Base-by-base conservation (phyloP, 2,888 invertebrate species). In the Chloromyia formosa region DNA sequence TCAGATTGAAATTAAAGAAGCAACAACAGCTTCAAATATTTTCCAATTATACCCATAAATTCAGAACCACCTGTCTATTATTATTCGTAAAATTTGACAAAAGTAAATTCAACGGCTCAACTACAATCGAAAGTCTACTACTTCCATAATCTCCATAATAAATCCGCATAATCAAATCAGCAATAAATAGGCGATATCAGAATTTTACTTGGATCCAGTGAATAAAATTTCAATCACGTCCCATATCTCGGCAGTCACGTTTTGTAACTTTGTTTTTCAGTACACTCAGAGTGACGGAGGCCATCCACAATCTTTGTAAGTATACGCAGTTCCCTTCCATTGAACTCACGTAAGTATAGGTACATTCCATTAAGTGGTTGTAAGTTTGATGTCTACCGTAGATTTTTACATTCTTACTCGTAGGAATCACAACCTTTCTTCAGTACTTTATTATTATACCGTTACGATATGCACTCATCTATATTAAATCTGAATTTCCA, bases 171-270 rank as follows among this genome's bases (percentile, higher is more conserved):
- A 49, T 49, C 56, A 56, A 56, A 20, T 20, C 14, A 56, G 18
- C 10, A 20, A 56, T 20, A 20, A 56, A 56, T 56, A 16, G 56
- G 20, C 56, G 18, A 10, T 20, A 20, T 56, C 56, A 56, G 10
- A 22, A 7, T 56, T 56, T 56, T 18, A 18, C 56, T 20, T 45
- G 66, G 7, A 42, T 40, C 16, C 18, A 54, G 45, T 40, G 40
- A 64, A 18, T 22, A 64, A 42, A 16, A 64, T 64, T 64, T 64
- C 62, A 64, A 42, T 40, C 62, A 64, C 62, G 62, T 64, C 20
- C 20, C 10, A 35, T 7, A 16, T 16, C 12, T 16, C 16, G 14
- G 40, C 62, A 40, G 42, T 64, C 62, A 64, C 62, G 62, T 64
- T 42, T 42, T 16, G 10, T 5, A 64, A 35, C n/a, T 35, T 35